Conservation (phyloP, 2,888 invertebrate species). For the Neoascia interrupta region DNA sequence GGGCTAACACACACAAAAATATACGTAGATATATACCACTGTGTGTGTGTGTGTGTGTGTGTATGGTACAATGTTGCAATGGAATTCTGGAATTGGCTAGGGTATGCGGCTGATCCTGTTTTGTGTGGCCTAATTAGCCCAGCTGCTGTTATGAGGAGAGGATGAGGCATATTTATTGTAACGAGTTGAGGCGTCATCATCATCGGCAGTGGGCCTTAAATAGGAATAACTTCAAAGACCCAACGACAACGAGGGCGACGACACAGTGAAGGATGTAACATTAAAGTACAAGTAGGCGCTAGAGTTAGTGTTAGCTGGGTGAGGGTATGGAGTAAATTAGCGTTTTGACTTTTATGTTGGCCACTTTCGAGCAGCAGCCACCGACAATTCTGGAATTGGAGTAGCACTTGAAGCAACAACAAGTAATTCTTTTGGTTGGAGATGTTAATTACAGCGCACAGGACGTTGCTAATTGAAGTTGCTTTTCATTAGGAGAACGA, state of each 20-base stretch:
- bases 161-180: conserved; percentile 58
- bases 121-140: conserved; percentile 63
- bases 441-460: conserved; percentile 62
- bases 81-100: conserved; percentile 50
- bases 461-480: conserved; percentile 61
- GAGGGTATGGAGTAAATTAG: conserved; percentile 53
- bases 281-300: background rate
- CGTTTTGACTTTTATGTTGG: conserved; percentile 64
- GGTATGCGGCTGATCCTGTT: conserved; percentile 61
- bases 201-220: conserved; percentile 31
- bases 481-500: conserved; percentile 56
- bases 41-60: background rate
- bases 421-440: conserved; percentile 53
- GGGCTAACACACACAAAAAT: conserved; percentile 8
- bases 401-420: conserved; percentile 5
- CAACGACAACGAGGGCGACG: too few species aligned
- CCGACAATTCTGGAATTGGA: background rate
- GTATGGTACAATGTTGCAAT: conserved; percentile 29
- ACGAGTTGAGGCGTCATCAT: conserved; percentile 54
- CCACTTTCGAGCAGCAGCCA: conserved; percentile 60
- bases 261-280: conserved; percentile 10
- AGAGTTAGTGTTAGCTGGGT: background rate
- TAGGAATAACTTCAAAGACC: conserved; percentile 48
- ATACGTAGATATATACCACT: conserved; percentile 1
- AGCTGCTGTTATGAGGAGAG: conserved; percentile 38